Evolutionary conservation across 2,888 invertebrate species (phyloP).

Genomic region (Monoplex corrugatus): DNA sequence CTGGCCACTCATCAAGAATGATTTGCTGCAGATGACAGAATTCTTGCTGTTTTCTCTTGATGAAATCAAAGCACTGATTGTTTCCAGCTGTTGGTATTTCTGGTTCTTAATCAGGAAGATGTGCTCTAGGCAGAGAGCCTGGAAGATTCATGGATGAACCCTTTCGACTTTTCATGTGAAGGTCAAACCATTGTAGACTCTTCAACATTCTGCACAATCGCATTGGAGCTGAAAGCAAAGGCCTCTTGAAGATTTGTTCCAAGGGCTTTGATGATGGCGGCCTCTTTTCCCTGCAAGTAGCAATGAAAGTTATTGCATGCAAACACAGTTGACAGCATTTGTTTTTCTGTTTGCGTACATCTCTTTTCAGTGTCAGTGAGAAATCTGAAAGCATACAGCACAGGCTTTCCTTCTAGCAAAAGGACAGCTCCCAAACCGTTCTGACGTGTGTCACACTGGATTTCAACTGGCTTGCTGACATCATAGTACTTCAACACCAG

Average conservation of each 20-base stretch:
- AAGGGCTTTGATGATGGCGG: background rate
- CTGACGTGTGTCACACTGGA: background rate
- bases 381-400: background rate
- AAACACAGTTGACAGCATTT: background rate
- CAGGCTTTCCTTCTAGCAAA: background rate
- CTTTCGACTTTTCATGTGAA: too few species aligned
- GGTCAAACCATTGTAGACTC: too few species aligned
- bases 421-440: background rate
- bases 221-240: background rate
- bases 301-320: slow-evolving; percentile 1
- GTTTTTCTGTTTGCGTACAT: background rate
- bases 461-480: background rate
- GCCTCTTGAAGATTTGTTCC: background rate
- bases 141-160: too few species aligned
- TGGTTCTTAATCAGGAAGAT: too few species aligned
- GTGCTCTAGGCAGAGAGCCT: too few species aligned
- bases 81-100: too few species aligned
- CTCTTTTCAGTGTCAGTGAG: background rate
- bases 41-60: too few species aligned
- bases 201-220: too few species aligned
- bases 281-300: background rate
- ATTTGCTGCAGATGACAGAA: too few species aligned
- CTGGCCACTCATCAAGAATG: too few species aligned
- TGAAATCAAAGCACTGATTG: too few species aligned
- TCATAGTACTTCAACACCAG: background rate